These are phyloP conservation scores for Paragorgia papillata DNA, from an alignment of 92 coral and sea anemone species.

Conservation along the genomic window DNA sequence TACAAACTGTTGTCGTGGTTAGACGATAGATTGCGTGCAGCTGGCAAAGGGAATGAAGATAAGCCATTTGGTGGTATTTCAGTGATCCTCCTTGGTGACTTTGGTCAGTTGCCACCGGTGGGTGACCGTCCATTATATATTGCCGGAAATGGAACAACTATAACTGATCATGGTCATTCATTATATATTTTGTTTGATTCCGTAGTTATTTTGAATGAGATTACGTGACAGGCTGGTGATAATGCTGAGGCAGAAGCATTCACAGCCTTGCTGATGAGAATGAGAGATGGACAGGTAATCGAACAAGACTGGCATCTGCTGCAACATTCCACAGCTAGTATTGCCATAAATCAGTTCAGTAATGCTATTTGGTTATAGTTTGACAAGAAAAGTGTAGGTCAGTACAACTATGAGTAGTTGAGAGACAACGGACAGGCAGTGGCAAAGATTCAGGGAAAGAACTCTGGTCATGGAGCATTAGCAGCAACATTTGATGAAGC, in stretches of 20 bases:
- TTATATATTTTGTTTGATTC: conserved; percentile 6
- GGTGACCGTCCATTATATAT: conserved; percentile 17
- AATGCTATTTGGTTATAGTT: conserved; percentile 3
- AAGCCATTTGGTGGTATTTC: conserved; percentile 12
- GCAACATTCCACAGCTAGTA: neutral
- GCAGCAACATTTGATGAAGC: conserved; percentile 22
- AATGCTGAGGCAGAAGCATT: conserved; percentile 7
- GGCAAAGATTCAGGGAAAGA: conserved; percentile 5
- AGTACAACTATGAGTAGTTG: conserved; percentile 9
- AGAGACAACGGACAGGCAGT: neutral
- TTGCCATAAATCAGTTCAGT: neutral
- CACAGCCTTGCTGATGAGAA: conserved; percentile 1
- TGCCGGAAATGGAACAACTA: neutral
- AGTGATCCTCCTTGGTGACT: conserved; percentile 6
- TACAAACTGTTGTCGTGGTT: conserved; percentile 7
- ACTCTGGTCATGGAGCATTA: conserved; percentile 11
- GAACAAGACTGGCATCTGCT: conserved; percentile 13
- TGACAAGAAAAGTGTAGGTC: conserved; percentile 26
- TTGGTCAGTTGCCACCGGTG: conserved; percentile 27
- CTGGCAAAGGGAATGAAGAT: neutral
- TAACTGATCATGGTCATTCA: conserved; percentile 17
- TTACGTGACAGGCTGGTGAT: conserved; percentile 21
- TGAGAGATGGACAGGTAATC: conserved; percentile 4
- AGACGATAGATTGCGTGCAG: conserved; percentile 10
- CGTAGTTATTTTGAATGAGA: conserved; percentile 10